Base-by-base conservation (phyloP, 2,113 vertebrate genomes). In the Xenus cinereus region DNA sequence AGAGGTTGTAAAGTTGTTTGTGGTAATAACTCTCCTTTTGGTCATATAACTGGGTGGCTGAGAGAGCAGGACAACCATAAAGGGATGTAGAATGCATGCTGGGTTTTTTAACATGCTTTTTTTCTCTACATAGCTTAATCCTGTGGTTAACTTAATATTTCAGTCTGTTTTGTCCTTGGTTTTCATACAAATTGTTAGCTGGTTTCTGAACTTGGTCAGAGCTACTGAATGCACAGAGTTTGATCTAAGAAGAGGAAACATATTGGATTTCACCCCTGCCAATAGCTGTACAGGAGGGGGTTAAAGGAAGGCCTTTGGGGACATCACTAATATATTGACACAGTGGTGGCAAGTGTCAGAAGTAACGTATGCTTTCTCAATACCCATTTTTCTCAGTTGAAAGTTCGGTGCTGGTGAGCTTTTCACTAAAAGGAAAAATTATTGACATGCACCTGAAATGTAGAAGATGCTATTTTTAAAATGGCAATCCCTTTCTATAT, bases 131-230 rank as follows among this genome's bases (percentile, higher is more conserved):
- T 57, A 75, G 54, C 87, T 95, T 91, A 87, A 87, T 95, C n/a
- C 20, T 82, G 71, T 84, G 71, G 83, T 92, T 87, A 89, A 69
- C 32, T 84, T 84, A 89, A 95, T 87, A 73, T 71, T 96, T 92
- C 66, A 10, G 16, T 82, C 69, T 87, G 24, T 18, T 89, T 75
- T 91, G 56, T 84, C 80, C 23, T 57, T 84, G 33, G 19, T 81
- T 96, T 95, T 84, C 87, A 95, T 62, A 79, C 50, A 84, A 17
- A 91, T 75, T 84, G 46, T 90, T 32, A 75, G 45, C 28, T 95
- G 66, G 53, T 85, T 74, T 85, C 84, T 84, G 73, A 87, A 62
- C 8, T 82, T 62, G 37, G 7, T 56, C 30, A 75, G 66, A 90
- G 30, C 56, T 62, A 60, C 57, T 54, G 45, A 76, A 76, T 41